Evolutionary conservation across 2,888 invertebrate species (phyloP).

Genomic region (Spisula subtruncata): DNA sequence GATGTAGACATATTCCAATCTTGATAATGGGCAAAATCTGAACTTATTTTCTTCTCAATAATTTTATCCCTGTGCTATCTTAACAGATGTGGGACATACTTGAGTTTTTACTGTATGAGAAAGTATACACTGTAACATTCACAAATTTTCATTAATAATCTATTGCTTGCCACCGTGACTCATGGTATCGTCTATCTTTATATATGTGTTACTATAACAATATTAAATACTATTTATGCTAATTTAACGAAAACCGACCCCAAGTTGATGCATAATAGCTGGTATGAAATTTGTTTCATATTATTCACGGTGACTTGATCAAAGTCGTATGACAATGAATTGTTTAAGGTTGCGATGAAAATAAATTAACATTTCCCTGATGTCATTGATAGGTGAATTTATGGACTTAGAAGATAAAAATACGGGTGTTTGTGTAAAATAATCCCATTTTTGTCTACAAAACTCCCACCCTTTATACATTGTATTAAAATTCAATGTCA

Average conservation of each 20-base stretch:
- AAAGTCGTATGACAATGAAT: neutral
- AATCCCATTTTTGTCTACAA: constrained; percentile 40
- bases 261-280: neutral
- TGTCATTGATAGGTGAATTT: constrained; percentile 9
- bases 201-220: neutral
- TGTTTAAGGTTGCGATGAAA: constrained; percentile 5
- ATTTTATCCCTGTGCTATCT: too few species aligned
- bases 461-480: neutral
- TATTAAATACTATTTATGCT: constrained; percentile 22
- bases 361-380: constrained; percentile 1
- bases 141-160: too few species aligned
- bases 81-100: too few species aligned
- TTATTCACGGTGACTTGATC: constrained; percentile 30
- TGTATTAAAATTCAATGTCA: neutral
- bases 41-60: too few species aligned
- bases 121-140: too few species aligned
- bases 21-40: too few species aligned
- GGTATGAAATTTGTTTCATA: constrained; percentile 18
- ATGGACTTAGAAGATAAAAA: constrained; percentile 2
- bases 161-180: neutral
- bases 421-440: constrained; percentile 3
- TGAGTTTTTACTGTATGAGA: too few species aligned
- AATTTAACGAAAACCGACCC: constrained; percentile 7
- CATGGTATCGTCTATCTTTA: neutral
- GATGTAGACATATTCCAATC: too few species aligned